Conservation (phyloP, 1,140 invertebrate genomes). For the Sminthurinus signatus region DNA sequence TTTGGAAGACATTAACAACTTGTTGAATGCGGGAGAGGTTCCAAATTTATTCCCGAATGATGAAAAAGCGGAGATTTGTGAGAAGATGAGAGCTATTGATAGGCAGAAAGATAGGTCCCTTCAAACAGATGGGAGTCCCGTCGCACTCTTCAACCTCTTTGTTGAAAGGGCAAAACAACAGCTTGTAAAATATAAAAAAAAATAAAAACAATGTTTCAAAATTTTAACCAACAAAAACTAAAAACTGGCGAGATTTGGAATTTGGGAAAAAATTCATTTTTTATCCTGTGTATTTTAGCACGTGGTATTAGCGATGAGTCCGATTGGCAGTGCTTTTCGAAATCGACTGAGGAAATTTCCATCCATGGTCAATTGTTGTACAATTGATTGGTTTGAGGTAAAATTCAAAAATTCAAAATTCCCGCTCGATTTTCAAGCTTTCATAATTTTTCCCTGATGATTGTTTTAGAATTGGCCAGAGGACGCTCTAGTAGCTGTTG, state of each 20-base stretch:
- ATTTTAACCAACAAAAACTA: no score
- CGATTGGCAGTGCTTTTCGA: slow-evolving; percentile 77
- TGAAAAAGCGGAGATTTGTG: slow-evolving; percentile 86
- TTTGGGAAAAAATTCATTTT: no score
- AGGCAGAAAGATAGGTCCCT: slow-evolving; percentile 78
- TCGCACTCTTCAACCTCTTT: slow-evolving; percentile 89
- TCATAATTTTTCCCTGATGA: no score
- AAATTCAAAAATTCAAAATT: slow-evolving; percentile 24
- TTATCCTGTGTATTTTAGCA: slow-evolving; percentile 50
- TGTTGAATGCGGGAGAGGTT: slow-evolving; percentile 88
- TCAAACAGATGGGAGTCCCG: slow-evolving; percentile 68
- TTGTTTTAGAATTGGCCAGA: slow-evolving; percentile 72
- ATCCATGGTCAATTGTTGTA: slow-evolving; percentile 91
- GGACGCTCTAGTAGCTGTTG: slow-evolving; percentile 85
- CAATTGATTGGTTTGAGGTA: slow-evolving; percentile 96
- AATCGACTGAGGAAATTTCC: slow-evolving; percentile 88
- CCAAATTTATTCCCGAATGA: slow-evolving; percentile 83
- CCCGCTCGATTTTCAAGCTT: no score
- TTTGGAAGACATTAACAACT: slow-evolving; percentile 87
- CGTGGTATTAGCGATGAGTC: slow-evolving; percentile 85
- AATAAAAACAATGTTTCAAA: no score
- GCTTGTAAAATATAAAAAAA: no score
- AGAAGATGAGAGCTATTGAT: slow-evolving; percentile 88
- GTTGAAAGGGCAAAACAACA: slow-evolving; percentile 83
- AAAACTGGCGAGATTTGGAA: no score